These are phyloP conservation scores for Stichodactyla mertensii DNA, from an alignment of 64 coral and sea anemone species.

Conservation along the genomic window DNA sequence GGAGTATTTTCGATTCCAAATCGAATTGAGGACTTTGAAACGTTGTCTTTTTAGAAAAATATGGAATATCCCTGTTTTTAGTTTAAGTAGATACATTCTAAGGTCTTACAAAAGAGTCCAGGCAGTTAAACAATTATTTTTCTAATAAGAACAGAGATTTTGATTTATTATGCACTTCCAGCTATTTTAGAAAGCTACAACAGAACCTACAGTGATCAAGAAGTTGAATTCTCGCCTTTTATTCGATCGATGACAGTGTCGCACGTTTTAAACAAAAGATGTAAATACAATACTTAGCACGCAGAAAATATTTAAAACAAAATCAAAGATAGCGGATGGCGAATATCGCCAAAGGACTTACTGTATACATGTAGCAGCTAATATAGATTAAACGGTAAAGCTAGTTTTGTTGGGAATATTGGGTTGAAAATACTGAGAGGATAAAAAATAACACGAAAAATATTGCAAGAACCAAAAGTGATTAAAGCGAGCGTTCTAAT, in stretches of 20 bases:
- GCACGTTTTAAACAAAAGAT: not conserved
- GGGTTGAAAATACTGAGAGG: not conserved
- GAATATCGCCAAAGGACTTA: not conserved
- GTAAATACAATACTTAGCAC: not conserved
- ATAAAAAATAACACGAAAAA: not conserved
- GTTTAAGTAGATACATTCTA: not conserved
- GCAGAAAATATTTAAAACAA: not conserved
- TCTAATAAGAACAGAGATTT: not conserved
- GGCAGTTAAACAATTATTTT: not conserved
- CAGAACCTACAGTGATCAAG: not conserved
- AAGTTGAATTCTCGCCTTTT: not conserved
- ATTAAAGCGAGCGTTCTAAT: not conserved
- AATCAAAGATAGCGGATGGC: not conserved
- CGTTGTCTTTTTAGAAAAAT: not conserved
- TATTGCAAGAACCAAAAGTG: not conserved
- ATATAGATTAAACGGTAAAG: not conserved
- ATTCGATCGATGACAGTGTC: not conserved
- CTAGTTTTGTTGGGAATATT: not conserved
- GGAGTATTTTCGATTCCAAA: not conserved
- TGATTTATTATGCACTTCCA: not conserved
- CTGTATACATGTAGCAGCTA: not conserved
- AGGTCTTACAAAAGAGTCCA: not conserved
- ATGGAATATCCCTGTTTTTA: not conserved
- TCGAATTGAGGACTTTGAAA: not conserved
- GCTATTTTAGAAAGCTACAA: not conserved